Percentiles rank a stretch among this genome's conserved stretches.
These are phyloP conservation scores for Psittacula derbiana DNA, from an alignment of 2,797 vertebrate genomes.

Conservation along the genomic window DNA sequence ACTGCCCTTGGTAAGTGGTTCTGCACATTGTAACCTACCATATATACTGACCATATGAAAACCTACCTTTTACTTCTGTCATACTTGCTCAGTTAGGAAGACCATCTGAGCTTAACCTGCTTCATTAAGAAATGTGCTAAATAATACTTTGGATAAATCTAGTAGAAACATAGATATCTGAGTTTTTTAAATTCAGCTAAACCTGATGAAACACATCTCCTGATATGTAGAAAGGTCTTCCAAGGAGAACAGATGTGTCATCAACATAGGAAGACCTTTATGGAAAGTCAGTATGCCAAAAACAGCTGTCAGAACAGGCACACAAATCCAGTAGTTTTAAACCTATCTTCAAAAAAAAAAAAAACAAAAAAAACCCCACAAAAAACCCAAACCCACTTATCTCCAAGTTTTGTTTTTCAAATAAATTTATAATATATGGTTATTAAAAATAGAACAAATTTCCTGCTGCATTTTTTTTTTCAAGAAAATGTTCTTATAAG, in stretches of 20 bases:
- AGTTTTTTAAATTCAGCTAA: background rate
- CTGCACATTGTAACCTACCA: background rate
- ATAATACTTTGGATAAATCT: background rate
- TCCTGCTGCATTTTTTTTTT: background rate
- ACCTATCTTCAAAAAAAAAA: background rate
- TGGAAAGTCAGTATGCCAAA: background rate
- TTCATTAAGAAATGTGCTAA: background rate
- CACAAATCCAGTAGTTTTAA: background rate
- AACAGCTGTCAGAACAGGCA: background rate
- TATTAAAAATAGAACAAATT: background rate
- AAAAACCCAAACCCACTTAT: background rate
- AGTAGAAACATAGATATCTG: background rate
- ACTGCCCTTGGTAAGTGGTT: conserved; percentile 75
- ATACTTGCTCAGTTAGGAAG: background rate
- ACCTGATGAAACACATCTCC: background rate
- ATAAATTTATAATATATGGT: background rate
- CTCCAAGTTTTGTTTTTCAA: background rate
- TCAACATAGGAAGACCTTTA: background rate
- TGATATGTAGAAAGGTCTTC: background rate
- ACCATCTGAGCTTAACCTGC: background rate
- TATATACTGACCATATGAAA: background rate
- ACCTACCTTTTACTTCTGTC: background rate
- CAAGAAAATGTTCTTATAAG: background rate
- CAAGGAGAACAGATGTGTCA: background rate
- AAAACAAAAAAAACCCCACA: background rate